These are phyloP conservation scores for Tonatia bakeri DNA, from an alignment of 2,113 vertebrate species.

Conservation along the genomic window DNA sequence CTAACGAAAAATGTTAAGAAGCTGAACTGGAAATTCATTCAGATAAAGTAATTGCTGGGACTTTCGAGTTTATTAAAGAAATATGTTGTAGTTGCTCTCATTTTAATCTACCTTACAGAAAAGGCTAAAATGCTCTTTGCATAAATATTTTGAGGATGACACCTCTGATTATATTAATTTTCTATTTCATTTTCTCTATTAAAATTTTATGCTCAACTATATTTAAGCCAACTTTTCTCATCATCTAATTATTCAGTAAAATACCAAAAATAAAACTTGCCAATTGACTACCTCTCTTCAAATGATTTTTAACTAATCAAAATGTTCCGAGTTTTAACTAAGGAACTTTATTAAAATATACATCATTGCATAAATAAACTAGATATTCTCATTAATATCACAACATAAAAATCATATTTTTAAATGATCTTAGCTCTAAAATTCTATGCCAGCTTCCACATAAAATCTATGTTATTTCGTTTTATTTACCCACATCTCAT, in stretches of 20 bases:
- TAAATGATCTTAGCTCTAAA: neutral
- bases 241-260: neutral
- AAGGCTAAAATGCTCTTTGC: neutral
- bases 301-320: neutral
- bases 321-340: neutral
- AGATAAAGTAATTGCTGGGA: neutral
- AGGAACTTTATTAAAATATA: neutral
- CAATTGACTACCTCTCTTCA: neutral
- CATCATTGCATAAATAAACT: neutral
- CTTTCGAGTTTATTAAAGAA: neutral
- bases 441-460: neutral
- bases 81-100: neutral
- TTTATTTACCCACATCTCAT: neutral
- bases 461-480: neutral
- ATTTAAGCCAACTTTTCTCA: neutral
- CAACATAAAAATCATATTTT: slow-evolving; percentile 21
- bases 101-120: neutral
- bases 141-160: neutral
- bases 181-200: slow-evolving; percentile 18
- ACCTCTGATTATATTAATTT: neutral
- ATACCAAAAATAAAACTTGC: neutral
- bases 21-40: neutral
- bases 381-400: neutral
- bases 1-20: neutral
- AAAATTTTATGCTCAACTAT: neutral